phyloP scores from a whole-genome alignment of 2,888 invertebrate genomes.

The Hypomecis punctinalis region DNA sequence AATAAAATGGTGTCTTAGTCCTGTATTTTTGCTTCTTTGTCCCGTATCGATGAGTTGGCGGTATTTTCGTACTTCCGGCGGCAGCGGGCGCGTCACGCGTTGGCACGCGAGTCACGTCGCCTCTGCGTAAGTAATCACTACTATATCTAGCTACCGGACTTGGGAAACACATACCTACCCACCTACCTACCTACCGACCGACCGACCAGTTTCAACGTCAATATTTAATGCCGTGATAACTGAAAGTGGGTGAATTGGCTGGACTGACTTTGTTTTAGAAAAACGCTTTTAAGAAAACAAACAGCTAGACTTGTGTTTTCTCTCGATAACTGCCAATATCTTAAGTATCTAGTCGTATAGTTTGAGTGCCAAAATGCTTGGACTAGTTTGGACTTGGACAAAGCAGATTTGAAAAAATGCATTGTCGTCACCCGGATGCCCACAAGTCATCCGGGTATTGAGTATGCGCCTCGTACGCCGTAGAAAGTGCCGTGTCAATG shows the following conservation, averaged over 20 bases:
- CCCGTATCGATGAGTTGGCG: conserved; percentile 33
- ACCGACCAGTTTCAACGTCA: conserved; percentile 1
- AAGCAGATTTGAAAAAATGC: neutral
- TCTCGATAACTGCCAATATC: no score
- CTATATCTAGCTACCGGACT: conserved; percentile 65
- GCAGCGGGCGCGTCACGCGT: conserved; percentile 41
- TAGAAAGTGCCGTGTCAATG: conserved; percentile 61
- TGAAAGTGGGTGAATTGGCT: conserved; percentile 19
- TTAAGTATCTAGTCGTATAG: no score
- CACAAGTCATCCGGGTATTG: conserved; percentile 39
- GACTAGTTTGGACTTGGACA: no score
- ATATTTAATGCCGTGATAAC: conserved; percentile 15
- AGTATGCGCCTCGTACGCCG: conserved; percentile 61
- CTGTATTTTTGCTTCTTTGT: conserved; percentile 17
- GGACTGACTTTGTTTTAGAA: neutral
- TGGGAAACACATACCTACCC: conserved; percentile 40
- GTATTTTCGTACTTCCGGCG: conserved; percentile 43
- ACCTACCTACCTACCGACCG: conserved; percentile 3
- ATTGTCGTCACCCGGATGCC: conserved; percentile 51
- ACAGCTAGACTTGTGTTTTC: no score
- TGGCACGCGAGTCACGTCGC: conserved; percentile 62
- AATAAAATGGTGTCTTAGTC: conserved; percentile 3
- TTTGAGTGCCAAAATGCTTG: no score
- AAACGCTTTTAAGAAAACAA: neutral
- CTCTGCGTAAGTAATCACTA: conserved; percentile 62